A percentile compares a stretch with the other conserved stretches of the same genome.
Conservation (phyloP, 2,888 invertebrate species). For the Pachydiplax longipennis region DNA sequence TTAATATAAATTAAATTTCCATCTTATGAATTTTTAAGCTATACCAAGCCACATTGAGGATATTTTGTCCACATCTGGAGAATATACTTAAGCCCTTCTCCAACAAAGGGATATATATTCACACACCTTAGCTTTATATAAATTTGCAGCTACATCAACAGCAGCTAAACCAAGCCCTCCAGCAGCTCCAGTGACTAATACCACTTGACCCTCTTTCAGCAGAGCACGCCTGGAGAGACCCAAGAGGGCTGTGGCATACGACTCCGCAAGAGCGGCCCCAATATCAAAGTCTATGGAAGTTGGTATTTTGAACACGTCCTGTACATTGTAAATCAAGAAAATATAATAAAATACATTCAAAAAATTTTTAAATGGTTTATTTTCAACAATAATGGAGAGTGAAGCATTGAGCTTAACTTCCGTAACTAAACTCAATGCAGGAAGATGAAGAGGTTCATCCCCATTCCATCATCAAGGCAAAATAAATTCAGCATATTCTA, state of each 20-base stretch:
- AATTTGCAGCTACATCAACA: constrained; percentile 72
- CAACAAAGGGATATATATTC: too few relatives aligned
- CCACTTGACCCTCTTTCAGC: constrained; percentile 64
- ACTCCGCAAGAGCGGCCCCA: constrained; percentile 67
- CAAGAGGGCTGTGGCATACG: constrained; percentile 71
- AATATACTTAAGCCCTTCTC: too few relatives aligned
- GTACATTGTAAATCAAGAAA: constrained; percentile 54
- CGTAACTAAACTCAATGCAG: too few relatives aligned
- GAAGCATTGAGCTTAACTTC: not conserved
- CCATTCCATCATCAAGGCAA: too few relatives aligned
- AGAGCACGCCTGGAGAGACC: constrained; percentile 66
- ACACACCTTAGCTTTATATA: constrained; percentile 69
- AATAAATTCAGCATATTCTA: too few relatives aligned
- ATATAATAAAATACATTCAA: too few relatives aligned
- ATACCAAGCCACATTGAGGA: too few relatives aligned
- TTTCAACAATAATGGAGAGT: not conserved
- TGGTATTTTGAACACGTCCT: constrained; percentile 69
- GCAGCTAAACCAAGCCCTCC: constrained; percentile 72
- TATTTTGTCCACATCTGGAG: too few relatives aligned
- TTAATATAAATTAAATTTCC: too few relatives aligned
- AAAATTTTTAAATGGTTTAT: not conserved
- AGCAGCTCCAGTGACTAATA: constrained; percentile 71
- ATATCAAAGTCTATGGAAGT: constrained; percentile 63
- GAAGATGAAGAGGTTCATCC: too few relatives aligned
- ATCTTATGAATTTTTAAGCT: too few relatives aligned